phyloP scores from a whole-genome alignment of 1,140 invertebrate species.

The Chymomyza costata region DNA sequence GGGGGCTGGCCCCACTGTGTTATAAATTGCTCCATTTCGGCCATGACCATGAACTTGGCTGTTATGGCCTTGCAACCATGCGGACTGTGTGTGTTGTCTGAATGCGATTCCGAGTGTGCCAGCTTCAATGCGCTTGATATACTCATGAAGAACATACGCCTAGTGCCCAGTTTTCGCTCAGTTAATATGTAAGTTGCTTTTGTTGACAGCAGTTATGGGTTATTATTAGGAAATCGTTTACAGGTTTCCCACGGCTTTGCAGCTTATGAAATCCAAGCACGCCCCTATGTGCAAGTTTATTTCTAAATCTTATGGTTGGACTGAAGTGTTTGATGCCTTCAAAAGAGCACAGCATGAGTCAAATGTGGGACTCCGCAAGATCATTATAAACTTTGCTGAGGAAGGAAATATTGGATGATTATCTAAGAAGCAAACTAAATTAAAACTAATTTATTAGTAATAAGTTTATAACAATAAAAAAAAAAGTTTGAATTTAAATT shows the following conservation, averaged over 20 bases:
- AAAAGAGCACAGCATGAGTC: constrained; percentile 43
- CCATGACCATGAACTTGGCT: constrained; percentile 59
- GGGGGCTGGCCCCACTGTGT: constrained; percentile 48
- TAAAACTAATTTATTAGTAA: constrained; percentile 1
- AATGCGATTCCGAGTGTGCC: constrained; percentile 55
- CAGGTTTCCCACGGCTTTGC: constrained; percentile 58
- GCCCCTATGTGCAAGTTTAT: constrained; percentile 53
- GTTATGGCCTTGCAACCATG: constrained; percentile 57
- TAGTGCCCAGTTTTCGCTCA: constrained; percentile 58
- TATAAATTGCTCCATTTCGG: constrained; percentile 54
- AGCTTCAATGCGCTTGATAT: constrained; percentile 62
- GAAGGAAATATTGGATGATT: constrained; percentile 7
- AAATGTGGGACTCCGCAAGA: constrained; percentile 46
- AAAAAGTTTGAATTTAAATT: neutral
- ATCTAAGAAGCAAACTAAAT: constrained; percentile 15
- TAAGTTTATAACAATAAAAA: constrained; percentile 7
- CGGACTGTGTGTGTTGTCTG: constrained; percentile 52
- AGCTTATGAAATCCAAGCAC: constrained; percentile 44
- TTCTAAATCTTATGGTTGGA: constrained; percentile 27
- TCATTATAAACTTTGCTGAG: constrained; percentile 51
- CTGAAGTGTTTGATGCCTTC: constrained; percentile 41
- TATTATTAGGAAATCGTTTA: neutral
- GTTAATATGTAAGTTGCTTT: constrained; percentile 53
- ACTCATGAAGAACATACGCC: constrained; percentile 62
- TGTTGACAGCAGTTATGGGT: too few species aligned